phyloP scores from a whole-genome alignment of 2,113 vertebrate species.

The Cyprinodon brontotheroides region DNA sequence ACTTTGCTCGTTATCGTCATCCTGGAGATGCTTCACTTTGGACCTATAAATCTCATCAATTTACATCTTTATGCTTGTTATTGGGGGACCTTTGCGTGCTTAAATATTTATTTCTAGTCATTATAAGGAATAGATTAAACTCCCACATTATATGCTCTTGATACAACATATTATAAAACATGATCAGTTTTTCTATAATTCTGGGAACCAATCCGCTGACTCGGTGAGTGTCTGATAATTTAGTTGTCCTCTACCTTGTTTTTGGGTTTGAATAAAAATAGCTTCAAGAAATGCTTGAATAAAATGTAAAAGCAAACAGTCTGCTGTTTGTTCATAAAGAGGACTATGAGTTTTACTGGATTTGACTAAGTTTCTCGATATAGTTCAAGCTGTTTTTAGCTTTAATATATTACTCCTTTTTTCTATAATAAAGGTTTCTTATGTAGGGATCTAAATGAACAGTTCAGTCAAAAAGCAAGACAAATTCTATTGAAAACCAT shows the following conservation, averaged over 20 bases:
- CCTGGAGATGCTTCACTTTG: neutral
- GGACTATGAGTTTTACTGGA: neutral
- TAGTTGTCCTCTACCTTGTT: neutral
- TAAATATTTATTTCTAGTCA: constrained; percentile 1
- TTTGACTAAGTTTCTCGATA: neutral
- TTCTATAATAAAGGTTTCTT: neutral
- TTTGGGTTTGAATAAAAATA: neutral
- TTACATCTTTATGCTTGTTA: constrained; percentile 4
- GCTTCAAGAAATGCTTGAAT: too few species aligned
- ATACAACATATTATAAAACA: neutral
- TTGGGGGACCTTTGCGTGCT: neutral
- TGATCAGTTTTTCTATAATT: neutral
- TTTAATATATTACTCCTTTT: neutral
- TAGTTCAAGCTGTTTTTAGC: neutral
- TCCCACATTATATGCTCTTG: neutral
- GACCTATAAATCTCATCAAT: neutral
- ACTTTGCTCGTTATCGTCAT: neutral
- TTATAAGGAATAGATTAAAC: constrained; percentile 1
- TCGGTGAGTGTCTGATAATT: neutral
- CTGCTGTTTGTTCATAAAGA: neutral
- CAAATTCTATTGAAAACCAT: neutral
- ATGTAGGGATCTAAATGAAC: neutral
- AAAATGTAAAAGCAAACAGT: neutral
- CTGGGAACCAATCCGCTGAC: neutral
- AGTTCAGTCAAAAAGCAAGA: neutral